phyloP scores from a whole-genome alignment of 2,888 invertebrate genomes.

The Pycnomerus fuliginosus region DNA sequence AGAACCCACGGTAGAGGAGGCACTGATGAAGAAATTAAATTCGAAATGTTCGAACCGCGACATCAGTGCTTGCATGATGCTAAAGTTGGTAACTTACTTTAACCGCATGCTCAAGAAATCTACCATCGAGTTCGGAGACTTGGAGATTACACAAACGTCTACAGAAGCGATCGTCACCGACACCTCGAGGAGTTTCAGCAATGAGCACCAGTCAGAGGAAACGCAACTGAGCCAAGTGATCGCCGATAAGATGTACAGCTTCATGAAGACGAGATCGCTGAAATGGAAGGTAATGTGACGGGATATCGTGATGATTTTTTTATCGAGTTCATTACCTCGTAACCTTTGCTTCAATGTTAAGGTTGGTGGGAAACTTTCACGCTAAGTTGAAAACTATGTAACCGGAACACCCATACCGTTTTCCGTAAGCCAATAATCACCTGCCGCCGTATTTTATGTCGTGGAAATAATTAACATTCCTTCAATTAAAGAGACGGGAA shows the following conservation, averaged over 20 bases:
- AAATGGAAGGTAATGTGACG: slow-evolving; percentile 74
- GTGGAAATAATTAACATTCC: too few species aligned
- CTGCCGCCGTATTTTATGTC: too few species aligned
- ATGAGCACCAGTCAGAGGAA: slow-evolving; percentile 56
- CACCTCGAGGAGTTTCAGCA: slow-evolving; percentile 46
- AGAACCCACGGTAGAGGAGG: slow-evolving; percentile 62
- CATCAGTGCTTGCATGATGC: slow-evolving; percentile 78
- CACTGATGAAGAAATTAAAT: slow-evolving; percentile 72
- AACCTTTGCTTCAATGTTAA: slow-evolving; percentile 4
- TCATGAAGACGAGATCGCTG: slow-evolving; percentile 72
- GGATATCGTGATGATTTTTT: slow-evolving; percentile 21
- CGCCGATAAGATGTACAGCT: slow-evolving; percentile 73
- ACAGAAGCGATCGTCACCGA: slow-evolving; percentile 54
- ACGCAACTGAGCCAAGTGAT: slow-evolving; percentile 63
- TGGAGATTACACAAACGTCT: slow-evolving; percentile 70
- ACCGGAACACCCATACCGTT: background rate
- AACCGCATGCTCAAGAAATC: slow-evolving; percentile 79
- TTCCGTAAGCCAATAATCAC: too few species aligned
- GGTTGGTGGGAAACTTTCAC: slow-evolving; percentile 3
- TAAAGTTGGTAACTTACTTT: slow-evolving; percentile 79
- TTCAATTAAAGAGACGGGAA: too few species aligned
- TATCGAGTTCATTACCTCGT: background rate
- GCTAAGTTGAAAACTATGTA: slow-evolving; percentile 2
- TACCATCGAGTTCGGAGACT: slow-evolving; percentile 72
- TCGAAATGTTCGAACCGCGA: slow-evolving; percentile 76